phyloP scores from a whole-genome alignment of 2,113 vertebrate species.

The Petaurus breviceps region DNA sequence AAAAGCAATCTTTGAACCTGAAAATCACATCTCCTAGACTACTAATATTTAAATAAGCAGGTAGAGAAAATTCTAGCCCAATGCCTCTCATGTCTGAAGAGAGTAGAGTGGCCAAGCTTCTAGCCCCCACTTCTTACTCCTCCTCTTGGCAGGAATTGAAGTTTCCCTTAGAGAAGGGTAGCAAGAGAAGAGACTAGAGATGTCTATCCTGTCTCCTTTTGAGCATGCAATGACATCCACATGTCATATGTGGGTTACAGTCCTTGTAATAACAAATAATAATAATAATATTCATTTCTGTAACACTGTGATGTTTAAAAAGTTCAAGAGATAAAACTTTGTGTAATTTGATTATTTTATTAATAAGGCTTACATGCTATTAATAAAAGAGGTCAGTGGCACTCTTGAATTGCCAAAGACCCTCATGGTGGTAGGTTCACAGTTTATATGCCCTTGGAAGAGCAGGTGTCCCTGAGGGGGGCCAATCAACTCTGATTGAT shows the following conservation, averaged over 20 bases:
- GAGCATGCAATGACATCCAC: background rate
- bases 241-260: background rate
- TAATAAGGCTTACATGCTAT: too few relatives aligned
- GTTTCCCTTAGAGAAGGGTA: background rate
- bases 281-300: background rate
- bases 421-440: too few relatives aligned
- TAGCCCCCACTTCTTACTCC: background rate
- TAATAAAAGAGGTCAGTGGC: too few relatives aligned
- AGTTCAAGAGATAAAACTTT: too few relatives aligned
- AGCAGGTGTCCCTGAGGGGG: too few relatives aligned
- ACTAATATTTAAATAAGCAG: background rate
- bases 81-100: too few relatives aligned
- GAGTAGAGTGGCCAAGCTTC: background rate
- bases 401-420: too few relatives aligned
- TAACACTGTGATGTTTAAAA: too few relatives aligned
- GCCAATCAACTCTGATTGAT: too few relatives aligned
- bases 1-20: background rate
- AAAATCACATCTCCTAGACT: background rate
- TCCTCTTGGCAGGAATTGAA: background rate
- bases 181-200: background rate
- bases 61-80: too few relatives aligned
- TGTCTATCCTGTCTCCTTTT: background rate
- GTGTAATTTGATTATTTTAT: too few relatives aligned
- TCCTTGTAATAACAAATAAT: background rate
- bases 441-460: too few relatives aligned